Evolutionary conservation across 2,113 vertebrate species (phyloP), one percentile per base, ranked within the genome.

Genomic region (Pteruthius melanotis): DNA sequence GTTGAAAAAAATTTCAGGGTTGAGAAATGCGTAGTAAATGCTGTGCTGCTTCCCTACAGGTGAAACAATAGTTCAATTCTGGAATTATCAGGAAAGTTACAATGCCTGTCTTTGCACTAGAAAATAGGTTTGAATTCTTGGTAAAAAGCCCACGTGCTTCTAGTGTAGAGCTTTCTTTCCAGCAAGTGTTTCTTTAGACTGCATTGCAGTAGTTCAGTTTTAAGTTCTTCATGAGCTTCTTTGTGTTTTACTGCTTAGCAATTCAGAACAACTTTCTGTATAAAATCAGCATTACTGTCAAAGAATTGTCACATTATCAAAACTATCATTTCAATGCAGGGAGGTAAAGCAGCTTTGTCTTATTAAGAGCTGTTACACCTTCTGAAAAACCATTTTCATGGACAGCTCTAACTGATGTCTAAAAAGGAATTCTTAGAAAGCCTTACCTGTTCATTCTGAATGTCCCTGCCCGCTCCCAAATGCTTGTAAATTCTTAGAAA

Each of bases 171-270:
- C 15, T 37, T 71, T 75, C 37, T 60, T 59, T 57, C 13, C 42
- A 28, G 19, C 31, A 68, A n/a, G 31, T 6, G 5, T 71, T 75
- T 74, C 22, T 71, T 65, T 7, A 45, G 49, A 69, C 26, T 50
- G 37, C 39, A 28, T 61, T 81, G 12, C 17, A 65, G 17, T 57
- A 45, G 57, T 94, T 69, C 40, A 28, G 0, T 86, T 54, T 80
- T 26, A 70, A 37, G 16, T 50, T 83, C n/a, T 60, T 72, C 4
- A 2, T 60, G 59, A 76, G 15, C 13, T 56, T 79, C 31, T 79
- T 76, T 47, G 61, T 83, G 52, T 45, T 90, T 80, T 76, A 72
- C 27, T 86, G 68, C 37, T 68, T 65, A 89, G 27, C 37, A 83
- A 16, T 77, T 82, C 50, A 44, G 35, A 83, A 40, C 11, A 69